Evolutionary conservation across 2,888 invertebrate genomes (phyloP).

Genomic region (Lacanobia wlatinum): DNA sequence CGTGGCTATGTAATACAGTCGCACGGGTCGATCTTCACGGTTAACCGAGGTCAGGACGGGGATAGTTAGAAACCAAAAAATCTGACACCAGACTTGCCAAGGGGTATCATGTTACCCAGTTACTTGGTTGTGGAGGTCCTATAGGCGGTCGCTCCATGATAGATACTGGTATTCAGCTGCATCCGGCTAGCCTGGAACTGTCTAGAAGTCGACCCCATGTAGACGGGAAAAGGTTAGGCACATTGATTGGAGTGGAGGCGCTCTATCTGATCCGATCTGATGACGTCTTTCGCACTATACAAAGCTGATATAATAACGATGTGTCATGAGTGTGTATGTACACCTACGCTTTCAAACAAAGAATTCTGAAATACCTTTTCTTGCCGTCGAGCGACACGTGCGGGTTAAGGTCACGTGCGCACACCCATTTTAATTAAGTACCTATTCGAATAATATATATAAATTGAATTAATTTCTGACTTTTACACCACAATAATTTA

Average conservation of each 20-base stretch:
- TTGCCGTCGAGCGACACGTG: neutral
- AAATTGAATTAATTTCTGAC: neutral
- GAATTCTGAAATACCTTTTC: neutral
- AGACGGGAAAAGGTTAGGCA: neutral
- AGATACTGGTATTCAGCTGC: neutral
- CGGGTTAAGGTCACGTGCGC: slow-evolving; percentile 5
- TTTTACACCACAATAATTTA: neutral
- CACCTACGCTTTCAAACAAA: neutral
- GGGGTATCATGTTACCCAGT: too few relatives aligned
- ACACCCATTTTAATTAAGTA: slow-evolving; percentile 15
- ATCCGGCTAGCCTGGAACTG: neutral
- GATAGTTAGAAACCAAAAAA: too few relatives aligned
- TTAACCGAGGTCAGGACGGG: neutral
- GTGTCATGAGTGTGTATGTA: neutral
- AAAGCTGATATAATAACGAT: neutral
- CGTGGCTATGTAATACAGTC: neutral
- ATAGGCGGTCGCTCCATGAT: neutral
- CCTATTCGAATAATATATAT: slow-evolving; percentile 5
- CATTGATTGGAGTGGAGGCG: neutral
- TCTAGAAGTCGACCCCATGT: neutral
- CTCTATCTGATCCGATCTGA: neutral
- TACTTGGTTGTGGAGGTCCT: too few relatives aligned
- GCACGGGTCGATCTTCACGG: neutral
- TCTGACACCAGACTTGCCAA: too few relatives aligned
- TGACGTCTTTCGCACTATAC: neutral